Percentiles rank a stretch among this genome's conserved stretches.
phyloP scores from a whole-genome alignment of 2,888 invertebrate species.

The Erpobdella octoculata region DNA sequence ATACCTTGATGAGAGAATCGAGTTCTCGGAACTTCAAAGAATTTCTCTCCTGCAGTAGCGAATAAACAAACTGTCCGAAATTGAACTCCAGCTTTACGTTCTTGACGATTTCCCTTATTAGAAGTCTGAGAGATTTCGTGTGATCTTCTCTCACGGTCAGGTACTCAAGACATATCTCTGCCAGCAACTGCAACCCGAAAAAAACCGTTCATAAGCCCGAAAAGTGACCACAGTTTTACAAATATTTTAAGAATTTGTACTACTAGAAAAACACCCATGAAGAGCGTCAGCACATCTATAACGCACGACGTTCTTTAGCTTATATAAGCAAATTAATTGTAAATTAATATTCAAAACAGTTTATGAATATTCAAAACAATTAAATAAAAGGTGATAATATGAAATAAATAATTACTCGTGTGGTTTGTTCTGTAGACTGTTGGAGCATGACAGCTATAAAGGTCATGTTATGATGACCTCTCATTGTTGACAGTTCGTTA shows the following conservation, averaged over 20 bases:
- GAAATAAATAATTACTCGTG: slow-evolving; percentile 55
- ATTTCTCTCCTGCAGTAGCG: slow-evolving; percentile 60
- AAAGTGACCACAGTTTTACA: no score
- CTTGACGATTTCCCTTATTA: slow-evolving; percentile 80
- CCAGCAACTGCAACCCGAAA: no score
- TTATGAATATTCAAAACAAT: no score
- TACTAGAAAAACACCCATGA: no score
- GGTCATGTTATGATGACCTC: slow-evolving; percentile 90
- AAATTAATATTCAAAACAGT: no score
- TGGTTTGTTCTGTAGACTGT: slow-evolving; percentile 71
- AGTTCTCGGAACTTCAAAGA: slow-evolving; percentile 47
- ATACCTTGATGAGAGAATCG: slow-evolving; percentile 49
- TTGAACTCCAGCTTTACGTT: slow-evolving; percentile 73
- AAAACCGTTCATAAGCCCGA: no score
- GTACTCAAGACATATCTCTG: slow-evolving; percentile 64
- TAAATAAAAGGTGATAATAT: no score
- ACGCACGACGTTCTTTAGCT: no score
- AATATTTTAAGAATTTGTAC: no score
- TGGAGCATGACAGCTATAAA: slow-evolving; percentile 81
- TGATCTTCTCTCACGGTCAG: slow-evolving; percentile 73
- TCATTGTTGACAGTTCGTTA: slow-evolving; percentile 78
- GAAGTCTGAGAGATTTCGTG: slow-evolving; percentile 71
- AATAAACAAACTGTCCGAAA: slow-evolving; percentile 69
- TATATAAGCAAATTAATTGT: no score
- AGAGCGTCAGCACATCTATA: no score